Evolutionary conservation across 2,888 invertebrate genomes (phyloP), one percentile per base, ranked within the genome.

Genomic region (Hydrotaea cyrtoneurina): DNA sequence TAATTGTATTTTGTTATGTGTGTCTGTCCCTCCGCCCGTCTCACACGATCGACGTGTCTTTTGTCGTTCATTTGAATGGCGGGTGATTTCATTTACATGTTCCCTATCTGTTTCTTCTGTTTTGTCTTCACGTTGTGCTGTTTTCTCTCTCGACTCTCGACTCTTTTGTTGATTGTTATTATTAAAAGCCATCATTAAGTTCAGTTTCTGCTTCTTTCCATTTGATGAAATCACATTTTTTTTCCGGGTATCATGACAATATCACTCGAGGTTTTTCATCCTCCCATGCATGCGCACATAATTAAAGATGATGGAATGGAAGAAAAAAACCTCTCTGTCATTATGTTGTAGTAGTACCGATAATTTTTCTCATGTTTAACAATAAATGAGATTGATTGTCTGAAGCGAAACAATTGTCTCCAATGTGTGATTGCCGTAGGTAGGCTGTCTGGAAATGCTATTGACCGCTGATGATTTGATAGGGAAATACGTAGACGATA

Each of bases 1-100:
- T 86, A 86, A 87, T 88, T 86, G 86, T 85, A 78, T 86, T 80
- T 66, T 74, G 57, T 78, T 80, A 46, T 53, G 23, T 59, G 46
- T 71, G 46, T 82, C 59, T 64, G 72, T 78, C 55, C 76, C 36
- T 83, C 31, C 21, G n/a, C 13, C 23, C 69, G 21, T 69, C 19
- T 66, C 69, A 46, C 69, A 69, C 69, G n/a, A 62, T n/a, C 31
- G 31, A n/a, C 62, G 62, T 62, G 62, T 62, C n/a, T 62, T 15
- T 11, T 31, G 0, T 62, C 15, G 13, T 21, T 21, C 3, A 8
- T 11, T 11, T 59, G 23, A 17, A 36, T 31, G 31, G 46, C 46
- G 69, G 46, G 69, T 69, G 36, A 57, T 66, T 77, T 69, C 17
- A 73, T 82, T 73, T 59, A 69, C 43, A 80, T 72, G 21, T 21